Evolutionary conservation across 1,140 invertebrate species (phyloP).

Genomic region (Euschistus heros): DNA sequence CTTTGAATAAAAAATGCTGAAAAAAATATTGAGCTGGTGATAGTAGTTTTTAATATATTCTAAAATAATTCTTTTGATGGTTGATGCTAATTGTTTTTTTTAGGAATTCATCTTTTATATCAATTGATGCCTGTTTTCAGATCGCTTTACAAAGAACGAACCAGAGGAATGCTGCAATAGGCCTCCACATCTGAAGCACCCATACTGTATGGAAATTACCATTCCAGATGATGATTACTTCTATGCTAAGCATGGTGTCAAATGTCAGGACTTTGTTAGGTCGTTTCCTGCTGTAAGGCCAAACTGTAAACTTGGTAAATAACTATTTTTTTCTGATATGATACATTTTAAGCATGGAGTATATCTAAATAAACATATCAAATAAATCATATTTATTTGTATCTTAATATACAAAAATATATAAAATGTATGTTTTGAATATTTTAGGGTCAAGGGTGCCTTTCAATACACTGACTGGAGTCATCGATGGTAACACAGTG

Average conservation of each 20-base stretch:
- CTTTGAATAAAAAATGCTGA: no score
- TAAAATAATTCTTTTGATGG: no score
- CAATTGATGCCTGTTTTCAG: constrained; percentile 37
- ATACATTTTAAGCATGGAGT: neutral
- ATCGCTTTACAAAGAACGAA: constrained; percentile 73
- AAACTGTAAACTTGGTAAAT: constrained; percentile 62
- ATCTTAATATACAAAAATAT: no score
- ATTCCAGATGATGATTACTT: constrained; percentile 88
- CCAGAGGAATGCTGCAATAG: constrained; percentile 78
- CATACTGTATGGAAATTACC: constrained; percentile 84
- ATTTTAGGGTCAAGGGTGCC: constrained; percentile 56
- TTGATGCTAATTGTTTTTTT: no score
- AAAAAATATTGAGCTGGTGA: no score
- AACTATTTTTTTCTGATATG: neutral
- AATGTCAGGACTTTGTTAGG: constrained; percentile 78
- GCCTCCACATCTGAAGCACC: constrained; percentile 67
- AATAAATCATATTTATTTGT: no score
- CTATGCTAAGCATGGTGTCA: constrained; percentile 73
- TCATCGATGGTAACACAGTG: constrained; percentile 72
- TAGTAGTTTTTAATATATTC: no score
- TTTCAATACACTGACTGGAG: constrained; percentile 73
- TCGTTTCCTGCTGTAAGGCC: constrained; percentile 75
- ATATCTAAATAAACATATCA: no score
- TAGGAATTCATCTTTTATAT: no score
- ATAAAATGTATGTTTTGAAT: neutral